Evolutionary conservation across 53 echinoderm and acorn worm genomes (phyloP).

Genomic region (Temnopleurus reevesii): DNA sequence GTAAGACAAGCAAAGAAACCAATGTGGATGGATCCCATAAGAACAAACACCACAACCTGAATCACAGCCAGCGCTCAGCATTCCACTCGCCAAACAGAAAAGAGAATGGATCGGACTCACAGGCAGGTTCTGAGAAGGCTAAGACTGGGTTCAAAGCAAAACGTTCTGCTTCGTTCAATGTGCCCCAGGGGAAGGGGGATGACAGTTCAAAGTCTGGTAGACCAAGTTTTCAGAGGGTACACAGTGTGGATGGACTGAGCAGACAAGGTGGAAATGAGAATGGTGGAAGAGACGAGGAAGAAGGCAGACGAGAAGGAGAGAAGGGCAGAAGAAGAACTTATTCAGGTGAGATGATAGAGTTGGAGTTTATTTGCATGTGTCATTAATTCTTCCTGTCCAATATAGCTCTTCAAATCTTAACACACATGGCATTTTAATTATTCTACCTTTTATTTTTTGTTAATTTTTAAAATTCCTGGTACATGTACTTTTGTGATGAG

Average conservation of each 20-base stretch:
- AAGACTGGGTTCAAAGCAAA: background rate
- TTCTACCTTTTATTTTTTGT: no score
- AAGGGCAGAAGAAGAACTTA: slow-evolving; percentile 60
- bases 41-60: slow-evolving; percentile 10
- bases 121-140: background rate
- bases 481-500: no score
- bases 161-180: slow-evolving; percentile 29
- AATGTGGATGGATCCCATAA: background rate
- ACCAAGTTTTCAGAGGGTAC: slow-evolving; percentile 6
- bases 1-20: background rate
- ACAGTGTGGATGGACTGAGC: slow-evolving; percentile 16
- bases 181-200: slow-evolving; percentile 48
- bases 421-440: no score
- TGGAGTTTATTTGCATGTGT: no score
- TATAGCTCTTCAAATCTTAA: no score
- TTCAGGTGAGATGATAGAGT: slow-evolving; percentile 74
- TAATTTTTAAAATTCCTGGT: no score
- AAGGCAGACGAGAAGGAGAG: slow-evolving; percentile 37
- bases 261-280: background rate
- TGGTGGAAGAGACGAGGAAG: slow-evolving; percentile 27
- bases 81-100: slow-evolving; percentile 49
- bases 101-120: background rate
- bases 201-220: background rate
- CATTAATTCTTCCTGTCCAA: no score
- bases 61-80: slow-evolving; percentile 47